Percentiles rank a stretch among this genome's conserved stretches.
phyloP scores from a whole-genome alignment of 2,797 vertebrate species.

The Pseudotriccus pelzelni region DNA sequence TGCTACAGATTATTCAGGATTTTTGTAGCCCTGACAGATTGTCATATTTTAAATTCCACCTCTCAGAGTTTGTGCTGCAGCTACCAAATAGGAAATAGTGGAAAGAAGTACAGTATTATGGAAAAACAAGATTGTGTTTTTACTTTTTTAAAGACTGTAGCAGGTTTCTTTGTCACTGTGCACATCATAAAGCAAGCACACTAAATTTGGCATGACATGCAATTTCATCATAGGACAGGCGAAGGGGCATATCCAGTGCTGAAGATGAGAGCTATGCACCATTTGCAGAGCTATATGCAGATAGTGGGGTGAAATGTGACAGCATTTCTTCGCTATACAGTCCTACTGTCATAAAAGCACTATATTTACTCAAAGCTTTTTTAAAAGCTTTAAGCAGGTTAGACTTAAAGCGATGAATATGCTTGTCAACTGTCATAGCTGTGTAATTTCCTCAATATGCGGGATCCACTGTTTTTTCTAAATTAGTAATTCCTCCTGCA shows the following conservation, averaged over 20 bases:
- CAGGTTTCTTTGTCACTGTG: background rate
- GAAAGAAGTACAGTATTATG: background rate
- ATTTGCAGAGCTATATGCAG: background rate
- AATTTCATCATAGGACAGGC: background rate
- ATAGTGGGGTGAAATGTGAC: background rate
- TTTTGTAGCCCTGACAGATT: conserved; percentile 54
- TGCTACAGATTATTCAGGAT: conserved; percentile 64
- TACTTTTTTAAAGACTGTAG: background rate
- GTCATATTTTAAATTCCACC: conserved; percentile 49
- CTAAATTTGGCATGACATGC: background rate
- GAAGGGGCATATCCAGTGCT: background rate
- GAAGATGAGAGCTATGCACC: background rate
- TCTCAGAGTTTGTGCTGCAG: conserved; percentile 4
- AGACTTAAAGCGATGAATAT: background rate
- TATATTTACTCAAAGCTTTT: background rate
- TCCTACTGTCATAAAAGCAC: background rate
- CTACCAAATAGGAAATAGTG: background rate
- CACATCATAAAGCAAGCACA: background rate
- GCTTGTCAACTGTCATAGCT: background rate
- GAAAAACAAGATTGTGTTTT: background rate
- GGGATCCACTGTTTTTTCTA: background rate
- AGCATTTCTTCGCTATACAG: background rate
- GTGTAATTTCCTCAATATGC: background rate
- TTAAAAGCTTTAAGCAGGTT: background rate
- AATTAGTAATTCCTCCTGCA: background rate